Evolutionary conservation across 2,797 vertebrate species (phyloP), one percentile per base, ranked within the genome.

Genomic region (Moxostoma hubbsi): DNA sequence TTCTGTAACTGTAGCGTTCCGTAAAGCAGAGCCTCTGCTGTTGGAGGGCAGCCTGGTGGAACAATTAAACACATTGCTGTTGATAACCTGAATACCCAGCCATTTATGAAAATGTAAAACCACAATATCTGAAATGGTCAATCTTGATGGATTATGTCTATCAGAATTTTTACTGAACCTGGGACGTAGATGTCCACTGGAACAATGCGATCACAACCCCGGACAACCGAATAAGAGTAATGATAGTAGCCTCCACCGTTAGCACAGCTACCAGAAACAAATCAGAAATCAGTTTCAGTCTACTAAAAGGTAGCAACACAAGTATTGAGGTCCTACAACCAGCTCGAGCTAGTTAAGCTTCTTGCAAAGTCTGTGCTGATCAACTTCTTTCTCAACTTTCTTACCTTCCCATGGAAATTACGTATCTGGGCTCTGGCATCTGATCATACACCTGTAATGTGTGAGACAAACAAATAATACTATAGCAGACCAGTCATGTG

Each of bases 111-210:
- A 36, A 36, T 36, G 3, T 36, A 4, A 36, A 36, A 36, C 2
- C 36, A 16, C 57, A 50, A 12, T 11, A 61, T 51, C 36, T 51
- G 3, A 45, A 47, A 6, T 79, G 36, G 9, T 4, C 9, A 49
- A 51, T 2, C n/a, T 4, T 62, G 5, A 18, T n/a, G n/a, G n/a
- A n/a, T 62, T 9, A 9, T 6, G 6, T 36, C 12, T 62, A 43
- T 10, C 36, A 36, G 36, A 6, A 45, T 0, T 53, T 49, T 53
- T 58, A 45, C 51, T 63, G 10, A 71, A 13, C 98, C 98, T 94
- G 98, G 98, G 83, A 99, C 97, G 0, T 99, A 99, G 92, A 99
- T 99, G 90, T 99, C 98, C 82, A 99, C 98, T 0, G 98, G 98
- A 62, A 99, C 94, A 0, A 98, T 98, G 79, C 97, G 93, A 90